Evolutionary conservation across 2,888 invertebrate species (phyloP), one percentile per base, ranked within the genome.

Genomic region (Fissipunctia ypsillon): DNA sequence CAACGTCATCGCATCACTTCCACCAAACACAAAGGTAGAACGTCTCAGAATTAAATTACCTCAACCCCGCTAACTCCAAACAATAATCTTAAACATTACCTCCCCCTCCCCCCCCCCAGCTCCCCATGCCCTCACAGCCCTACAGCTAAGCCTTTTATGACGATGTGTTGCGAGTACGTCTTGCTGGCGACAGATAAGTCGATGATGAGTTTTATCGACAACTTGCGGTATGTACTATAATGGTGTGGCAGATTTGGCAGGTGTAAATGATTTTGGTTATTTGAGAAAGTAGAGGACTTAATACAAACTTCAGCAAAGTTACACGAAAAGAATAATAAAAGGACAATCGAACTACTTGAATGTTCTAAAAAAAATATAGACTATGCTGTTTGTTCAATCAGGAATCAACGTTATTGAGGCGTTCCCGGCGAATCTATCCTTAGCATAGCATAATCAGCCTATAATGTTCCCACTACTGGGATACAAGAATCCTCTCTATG

Each of bases 21-120:
- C 19, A 10, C 43, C 41, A 84, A 80, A 88, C 88, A 91, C 85
- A 88, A 91, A 94, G 94, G 94, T 94, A 91, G 91, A 88, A 89
- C 88, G 91, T 93, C 93, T 94, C 88, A 88, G 91, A 95, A 95
- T 95, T 95, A 94, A 95, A 95, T 95, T 94, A 95, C 95, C 94
- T 95, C 91, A 83, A 85, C 89, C 89, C 78, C 90, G 90, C 91
- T 94, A 93, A 94, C 94, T 95, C 91, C 91, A 92, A 93, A 95
- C 95, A 95, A 95, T 95, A 95, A 95, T 95, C 95, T 95, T 94
- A 91, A 93, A 91, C 93, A 90, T 91, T 88, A 87, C 88, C n/a
- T n/a, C 90, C 88, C 85, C 83, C 9, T 9, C 76, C 22, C 16
- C 31, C n/a, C 16, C 14, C 1, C 14, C 28, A n/a, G n/a, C n/a